Base-by-base conservation (phyloP, 2,113 vertebrate species). In the Choloepus hoffmanni region DNA sequence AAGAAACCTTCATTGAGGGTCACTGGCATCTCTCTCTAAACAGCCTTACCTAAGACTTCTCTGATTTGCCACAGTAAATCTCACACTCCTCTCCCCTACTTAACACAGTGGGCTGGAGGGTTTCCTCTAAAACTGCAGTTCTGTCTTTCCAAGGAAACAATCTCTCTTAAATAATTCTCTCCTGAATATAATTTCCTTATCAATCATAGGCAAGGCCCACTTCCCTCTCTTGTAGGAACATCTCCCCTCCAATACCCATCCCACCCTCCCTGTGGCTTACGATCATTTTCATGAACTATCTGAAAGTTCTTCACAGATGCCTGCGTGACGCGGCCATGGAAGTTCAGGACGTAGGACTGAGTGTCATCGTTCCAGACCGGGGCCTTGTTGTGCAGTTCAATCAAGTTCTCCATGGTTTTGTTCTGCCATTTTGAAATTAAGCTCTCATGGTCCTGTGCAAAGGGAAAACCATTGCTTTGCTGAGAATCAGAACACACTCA, bases 231-330 rank as follows among this genome's bases (percentile, higher is more conserved):
- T 13, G 0, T 0, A 88, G 3, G 79, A 70, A 68, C 24, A 3
- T 19, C n/a, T 62, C 60, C n/a, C 60, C 78, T 28, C 63, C 43
- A 1, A 2, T 23, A 24, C 50, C 70, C 26, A 14, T 0, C 48
- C 65, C 23, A 0, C 48, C 77, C 48, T 68, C 43, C 45, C 87
- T 5, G 10, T 2, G 67, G 98, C 99, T 99, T 96, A 99, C 99
- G 99, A 98, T 99, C 99, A 48, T 99, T 99, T 77, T 99, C 99
- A 16, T 99, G 99, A 88, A 99, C 99, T 12, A 99, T 99, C 98
- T 99, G 99, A 94, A 99, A 99, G 98, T 99, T 99, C 98, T 99
- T 99, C 96, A 99, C 99, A 0, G 99, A 99, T 0, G 99, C 99
- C 96, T 99, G 99, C 0, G 99, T 99, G 84, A 99, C 99, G 11